Conservation (phyloP, 2,888 invertebrate genomes). For the Uropetala carovei region DNA sequence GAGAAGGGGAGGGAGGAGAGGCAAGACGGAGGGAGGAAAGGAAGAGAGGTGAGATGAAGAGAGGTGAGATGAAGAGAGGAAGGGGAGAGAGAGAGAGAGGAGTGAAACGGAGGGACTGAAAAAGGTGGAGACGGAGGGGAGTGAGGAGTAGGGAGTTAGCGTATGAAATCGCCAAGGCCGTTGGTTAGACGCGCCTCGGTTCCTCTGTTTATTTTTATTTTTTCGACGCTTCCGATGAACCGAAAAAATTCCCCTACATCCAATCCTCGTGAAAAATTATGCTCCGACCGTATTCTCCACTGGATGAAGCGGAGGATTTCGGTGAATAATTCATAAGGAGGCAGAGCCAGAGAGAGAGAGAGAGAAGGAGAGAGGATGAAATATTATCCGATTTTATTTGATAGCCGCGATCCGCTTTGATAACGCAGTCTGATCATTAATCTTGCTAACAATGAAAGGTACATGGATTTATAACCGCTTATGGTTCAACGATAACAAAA, state of each 20-base stretch:
- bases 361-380: constrained; percentile 16
- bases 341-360: background rate
- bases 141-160: background rate
- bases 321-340: constrained; percentile 19
- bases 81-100: too few relatives aligned
- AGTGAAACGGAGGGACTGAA: too few relatives aligned
- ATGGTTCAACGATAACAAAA: too few relatives aligned
- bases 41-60: too few relatives aligned
- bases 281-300: background rate
- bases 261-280: constrained; percentile 20
- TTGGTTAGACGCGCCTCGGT: background rate
- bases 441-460: background rate
- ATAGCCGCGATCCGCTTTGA: background rate
- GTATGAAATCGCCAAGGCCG: too few relatives aligned
- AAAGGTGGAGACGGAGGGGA: background rate
- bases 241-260: background rate
- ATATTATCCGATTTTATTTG: constrained; percentile 3
- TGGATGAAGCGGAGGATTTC: background rate
- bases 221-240: background rate
- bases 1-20: too few relatives aligned
- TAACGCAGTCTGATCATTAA: background rate
- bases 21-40: too few relatives aligned
- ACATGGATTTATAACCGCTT: too few relatives aligned
- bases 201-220: background rate
- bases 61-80: too few relatives aligned